phyloP scores from a whole-genome alignment of 1,140 invertebrate genomes.

The Steinernema khuongi region DNA sequence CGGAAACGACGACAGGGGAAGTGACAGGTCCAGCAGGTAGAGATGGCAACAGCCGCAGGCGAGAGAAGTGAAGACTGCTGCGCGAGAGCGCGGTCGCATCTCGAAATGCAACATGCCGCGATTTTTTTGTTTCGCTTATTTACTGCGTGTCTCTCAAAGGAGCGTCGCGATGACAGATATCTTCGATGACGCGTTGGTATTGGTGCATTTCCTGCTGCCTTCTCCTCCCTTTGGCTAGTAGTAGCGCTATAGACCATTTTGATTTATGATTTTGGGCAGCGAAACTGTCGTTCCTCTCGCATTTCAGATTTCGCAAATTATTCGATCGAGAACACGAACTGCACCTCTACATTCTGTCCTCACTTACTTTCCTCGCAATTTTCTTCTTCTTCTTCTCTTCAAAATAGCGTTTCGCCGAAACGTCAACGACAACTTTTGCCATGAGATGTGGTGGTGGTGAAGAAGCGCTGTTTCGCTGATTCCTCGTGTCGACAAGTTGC shows the following conservation, averaged over 20 bases:
- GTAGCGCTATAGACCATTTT: neutral
- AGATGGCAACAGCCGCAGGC: constrained; percentile 5
- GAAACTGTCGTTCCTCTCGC: neutral
- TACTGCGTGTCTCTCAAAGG: constrained; percentile 16
- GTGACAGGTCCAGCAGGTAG: constrained; percentile 1
- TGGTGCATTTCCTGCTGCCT: constrained; percentile 14
- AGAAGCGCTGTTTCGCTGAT: constrained; percentile 9
- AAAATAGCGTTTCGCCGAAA: constrained; percentile 11
- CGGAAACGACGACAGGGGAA: neutral
- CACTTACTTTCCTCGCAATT: neutral
- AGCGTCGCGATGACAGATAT: constrained; percentile 16
- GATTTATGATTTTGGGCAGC: constrained; percentile 4
- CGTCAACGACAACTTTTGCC: constrained; percentile 6
- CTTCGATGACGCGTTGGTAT: constrained; percentile 13
- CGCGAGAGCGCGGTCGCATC: constrained; percentile 9
- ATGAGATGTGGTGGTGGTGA: constrained; percentile 16
- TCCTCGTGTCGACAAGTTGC: neutral
- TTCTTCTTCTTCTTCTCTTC: neutral
- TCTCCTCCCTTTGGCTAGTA: constrained; percentile 10
- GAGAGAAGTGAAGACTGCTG: neutral
- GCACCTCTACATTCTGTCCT: neutral
- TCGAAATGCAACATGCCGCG: constrained; percentile 16
- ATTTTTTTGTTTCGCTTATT: constrained; percentile 17
- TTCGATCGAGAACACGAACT: neutral
- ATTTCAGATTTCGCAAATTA: neutral